phyloP scores from a whole-genome alignment of 2,797 vertebrate species.

The Acridotheres tristis region DNA sequence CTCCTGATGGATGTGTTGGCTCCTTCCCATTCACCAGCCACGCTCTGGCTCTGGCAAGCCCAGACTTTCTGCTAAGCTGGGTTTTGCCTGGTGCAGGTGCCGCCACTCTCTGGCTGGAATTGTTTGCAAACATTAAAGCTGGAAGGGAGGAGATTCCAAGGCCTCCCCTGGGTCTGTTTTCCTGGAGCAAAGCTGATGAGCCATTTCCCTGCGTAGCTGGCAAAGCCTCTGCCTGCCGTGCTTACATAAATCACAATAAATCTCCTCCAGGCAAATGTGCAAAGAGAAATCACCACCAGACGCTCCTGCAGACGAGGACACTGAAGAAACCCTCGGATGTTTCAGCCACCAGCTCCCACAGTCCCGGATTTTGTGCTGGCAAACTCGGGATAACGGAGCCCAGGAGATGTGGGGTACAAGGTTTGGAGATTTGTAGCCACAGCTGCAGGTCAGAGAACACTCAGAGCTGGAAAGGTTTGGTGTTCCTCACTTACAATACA shows the following conservation, averaged over 20 bases:
- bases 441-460: not conserved
- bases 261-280: not conserved
- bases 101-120: not conserved
- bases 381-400: not conserved
- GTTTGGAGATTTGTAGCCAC: not conserved
- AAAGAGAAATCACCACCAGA: not conserved
- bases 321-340: not conserved
- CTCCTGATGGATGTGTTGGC: not conserved
- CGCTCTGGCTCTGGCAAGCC: not conserved
- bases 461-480: not conserved
- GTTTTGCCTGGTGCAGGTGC: not conserved
- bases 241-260: conserved; percentile 44
- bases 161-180: not conserved
- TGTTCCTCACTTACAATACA: not conserved
- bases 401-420: not conserved
- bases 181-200: conserved; percentile 1
- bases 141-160: not conserved
- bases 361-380: not conserved
- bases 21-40: not conserved
- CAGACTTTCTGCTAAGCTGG: not conserved
- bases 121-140: not conserved
- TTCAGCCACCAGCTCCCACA: not conserved
- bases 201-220: not conserved
- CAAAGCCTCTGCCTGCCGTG: not conserved
- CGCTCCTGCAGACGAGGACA: not conserved